Conservation (phyloP, 2,113 vertebrate species). For the Perca flavescens region DNA sequence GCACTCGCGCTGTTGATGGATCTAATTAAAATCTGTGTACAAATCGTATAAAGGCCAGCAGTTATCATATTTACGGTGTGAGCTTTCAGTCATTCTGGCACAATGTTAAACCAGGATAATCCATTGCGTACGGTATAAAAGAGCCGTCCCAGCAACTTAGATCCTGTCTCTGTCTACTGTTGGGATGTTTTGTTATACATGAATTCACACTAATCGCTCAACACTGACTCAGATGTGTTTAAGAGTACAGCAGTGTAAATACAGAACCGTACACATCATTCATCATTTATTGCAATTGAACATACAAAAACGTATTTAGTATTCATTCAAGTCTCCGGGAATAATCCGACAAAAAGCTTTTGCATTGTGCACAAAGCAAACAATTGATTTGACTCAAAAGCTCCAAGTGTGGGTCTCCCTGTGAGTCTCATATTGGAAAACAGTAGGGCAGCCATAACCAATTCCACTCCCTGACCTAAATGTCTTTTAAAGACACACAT, state of each 20-base stretch:
- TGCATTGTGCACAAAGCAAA: constrained; percentile 50
- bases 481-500: constrained; percentile 49
- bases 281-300: constrained; percentile 11
- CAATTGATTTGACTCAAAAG: constrained; percentile 51
- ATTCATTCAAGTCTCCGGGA: constrained; percentile 37
- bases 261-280: constrained; percentile 23
- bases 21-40: constrained; percentile 78
- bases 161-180: constrained; percentile 31
- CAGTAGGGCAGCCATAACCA: constrained; percentile 49
- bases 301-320: constrained; percentile 27
- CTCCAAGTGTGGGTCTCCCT: constrained; percentile 38
- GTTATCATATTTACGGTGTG: constrained; percentile 73
- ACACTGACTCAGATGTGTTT: neutral
- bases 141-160: constrained; percentile 32
- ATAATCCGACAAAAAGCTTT: constrained; percentile 53
- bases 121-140: constrained; percentile 29
- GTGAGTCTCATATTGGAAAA: constrained; percentile 48
- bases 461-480: constrained; percentile 45
- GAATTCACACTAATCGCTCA: constrained; percentile 1
- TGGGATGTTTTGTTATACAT: constrained; percentile 4
- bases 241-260: constrained; percentile 16
- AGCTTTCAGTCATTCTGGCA: constrained; percentile 53
- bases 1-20: constrained; percentile 70
- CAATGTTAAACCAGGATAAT: constrained; percentile 66
- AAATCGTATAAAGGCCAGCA: constrained; percentile 68